Base-by-base conservation (phyloP, 1,140 invertebrate genomes). In the Halotydeus destructor region DNA sequence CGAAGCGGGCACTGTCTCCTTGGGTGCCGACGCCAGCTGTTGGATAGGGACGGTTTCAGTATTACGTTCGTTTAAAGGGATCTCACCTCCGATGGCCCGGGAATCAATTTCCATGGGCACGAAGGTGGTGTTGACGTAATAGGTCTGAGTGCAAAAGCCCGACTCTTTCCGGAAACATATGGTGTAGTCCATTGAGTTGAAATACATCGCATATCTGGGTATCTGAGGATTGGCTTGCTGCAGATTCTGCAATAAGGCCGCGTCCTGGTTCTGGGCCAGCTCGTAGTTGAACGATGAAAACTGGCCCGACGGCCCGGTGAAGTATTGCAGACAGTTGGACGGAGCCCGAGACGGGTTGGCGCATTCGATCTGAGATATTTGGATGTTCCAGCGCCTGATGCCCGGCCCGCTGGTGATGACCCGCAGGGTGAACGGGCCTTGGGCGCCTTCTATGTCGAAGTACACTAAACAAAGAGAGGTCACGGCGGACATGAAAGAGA, bases 311-410 rank as follows among this genome's bases (percentile, higher is more conserved):
- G 60, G 48, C 4, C 61, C 65, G 18, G 68, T 72, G 52, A 72
- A 73, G 56, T 81, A 82, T 61, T 78, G 76, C 3, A 82, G 61
- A 56, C 80, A 84, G 26, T 77, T 77, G 31, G 69, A 67, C 4
- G 78, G 78, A 4, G 77, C 78, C 48, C 16, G 16, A 16, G 9
- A 68, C 5, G 69, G 65, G 50, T 70, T 75, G 47, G 69, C 66
- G 50, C 78, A 81, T 12, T 66, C 68, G 27, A 83, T 68, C 60
- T 81, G 78, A 5, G 68, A 65, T 1, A 80, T 61, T 56, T 70
- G 70, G 28, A 83, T 69, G 52, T 78, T 78, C 78, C 77, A 84
- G 19, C 77, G 67, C 38, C 68, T 61, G 45, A 71, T 69, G 38
- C 64, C 53, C 4, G 69, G 67, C 0, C 65, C 57, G 0, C 60